These are phyloP conservation scores for Emberiza fucata DNA, from an alignment of 2,113 vertebrate species.

Conservation along the genomic window DNA sequence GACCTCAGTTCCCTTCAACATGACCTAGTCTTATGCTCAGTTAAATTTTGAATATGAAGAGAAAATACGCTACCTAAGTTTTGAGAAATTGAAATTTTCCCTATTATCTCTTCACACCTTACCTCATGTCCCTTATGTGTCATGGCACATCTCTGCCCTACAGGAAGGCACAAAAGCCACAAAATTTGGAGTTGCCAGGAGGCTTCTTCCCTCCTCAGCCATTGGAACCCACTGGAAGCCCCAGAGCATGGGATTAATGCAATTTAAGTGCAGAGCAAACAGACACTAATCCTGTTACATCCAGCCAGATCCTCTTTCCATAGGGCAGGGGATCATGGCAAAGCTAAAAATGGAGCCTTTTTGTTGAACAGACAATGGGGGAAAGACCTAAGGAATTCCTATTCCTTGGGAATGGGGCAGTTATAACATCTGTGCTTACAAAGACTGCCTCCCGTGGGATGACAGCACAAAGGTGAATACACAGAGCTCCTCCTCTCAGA, in stretches of 20 bases:
- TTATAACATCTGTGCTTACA: background rate
- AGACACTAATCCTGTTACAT: background rate
- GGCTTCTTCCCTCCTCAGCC: background rate
- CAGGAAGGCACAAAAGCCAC: background rate
- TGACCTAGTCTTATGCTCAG: background rate
- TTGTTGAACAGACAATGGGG: background rate
- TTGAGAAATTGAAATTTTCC: background rate
- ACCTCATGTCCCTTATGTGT: background rate
- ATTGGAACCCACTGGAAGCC: background rate
- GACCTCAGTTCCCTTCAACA: background rate
- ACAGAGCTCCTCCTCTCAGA: background rate
- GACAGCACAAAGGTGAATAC: background rate
- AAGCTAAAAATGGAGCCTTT: background rate
- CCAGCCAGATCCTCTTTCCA: background rate
- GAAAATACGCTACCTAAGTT: background rate
- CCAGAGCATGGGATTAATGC: background rate
- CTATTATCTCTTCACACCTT: background rate
- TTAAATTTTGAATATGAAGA: background rate
- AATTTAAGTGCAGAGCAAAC: background rate
- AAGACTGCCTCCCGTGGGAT: background rate
- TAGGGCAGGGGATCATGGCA: background rate
- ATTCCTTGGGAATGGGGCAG: background rate
- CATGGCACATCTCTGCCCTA: background rate
- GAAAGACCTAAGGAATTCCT: background rate
- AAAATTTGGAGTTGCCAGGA: background rate